Conservation (phyloP, 2,797 vertebrate species). For the Esox lucius region DNA sequence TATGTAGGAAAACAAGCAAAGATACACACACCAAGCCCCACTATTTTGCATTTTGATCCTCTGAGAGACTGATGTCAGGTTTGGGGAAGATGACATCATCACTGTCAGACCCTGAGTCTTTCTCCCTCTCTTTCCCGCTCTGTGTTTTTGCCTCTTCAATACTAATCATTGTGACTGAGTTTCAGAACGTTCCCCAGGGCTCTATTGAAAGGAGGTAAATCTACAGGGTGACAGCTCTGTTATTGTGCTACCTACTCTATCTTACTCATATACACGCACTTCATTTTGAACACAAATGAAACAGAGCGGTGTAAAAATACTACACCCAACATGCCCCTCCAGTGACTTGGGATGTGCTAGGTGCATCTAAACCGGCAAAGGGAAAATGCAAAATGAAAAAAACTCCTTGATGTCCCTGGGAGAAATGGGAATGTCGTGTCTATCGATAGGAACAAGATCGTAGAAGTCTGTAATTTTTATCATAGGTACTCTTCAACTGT, state of each 20-base stretch:
- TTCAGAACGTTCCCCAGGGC: conserved; percentile 44
- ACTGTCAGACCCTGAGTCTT: conserved; percentile 8
- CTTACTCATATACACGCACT: conserved; percentile 15
- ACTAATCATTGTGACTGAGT: conserved; percentile 48
- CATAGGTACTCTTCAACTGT: too few relatives aligned
- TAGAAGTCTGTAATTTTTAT: too few relatives aligned
- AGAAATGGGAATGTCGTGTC: background rate
- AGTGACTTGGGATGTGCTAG: background rate
- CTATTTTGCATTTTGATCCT: conserved; percentile 34
- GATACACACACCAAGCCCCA: background rate
- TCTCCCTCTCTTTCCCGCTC: background rate
- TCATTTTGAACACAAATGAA: conserved; percentile 34
- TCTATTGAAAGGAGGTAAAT: conserved; percentile 32
- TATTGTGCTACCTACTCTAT: conserved; percentile 8
- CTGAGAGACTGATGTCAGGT: conserved; percentile 32
- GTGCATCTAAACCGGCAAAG: background rate
- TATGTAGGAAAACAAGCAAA: background rate
- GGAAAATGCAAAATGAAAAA: background rate
- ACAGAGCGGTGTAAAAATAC: conserved; percentile 17
- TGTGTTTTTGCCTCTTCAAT: conserved; percentile 24
- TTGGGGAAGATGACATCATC: conserved; percentile 38
- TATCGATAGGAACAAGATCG: background rate
- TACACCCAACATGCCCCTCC: conserved; percentile 6
- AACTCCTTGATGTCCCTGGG: too few relatives aligned
- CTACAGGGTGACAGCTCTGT: conserved; percentile 44